Conservation (phyloP, 2,888 invertebrate species). For the Callyntrura sp. region DNA sequence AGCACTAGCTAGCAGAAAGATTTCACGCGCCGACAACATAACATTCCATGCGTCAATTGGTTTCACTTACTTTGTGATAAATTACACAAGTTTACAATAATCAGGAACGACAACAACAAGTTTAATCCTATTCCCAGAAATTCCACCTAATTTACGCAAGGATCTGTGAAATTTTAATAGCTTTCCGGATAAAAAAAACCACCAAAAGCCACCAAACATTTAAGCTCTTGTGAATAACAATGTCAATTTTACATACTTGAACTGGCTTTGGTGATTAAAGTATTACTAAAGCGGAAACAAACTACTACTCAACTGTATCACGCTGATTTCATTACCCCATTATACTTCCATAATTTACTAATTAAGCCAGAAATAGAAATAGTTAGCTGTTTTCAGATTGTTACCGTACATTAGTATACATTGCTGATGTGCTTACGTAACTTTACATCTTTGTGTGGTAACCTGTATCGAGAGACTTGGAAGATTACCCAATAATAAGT, state of each 20-base stretch:
- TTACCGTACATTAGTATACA: too few species aligned
- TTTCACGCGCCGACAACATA: background rate
- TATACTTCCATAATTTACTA: conserved; percentile 21
- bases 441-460: too few species aligned
- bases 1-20: too few species aligned
- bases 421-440: too few species aligned
- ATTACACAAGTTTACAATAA: conserved; percentile 18
- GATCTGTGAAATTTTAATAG: conserved; percentile 58
- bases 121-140: conserved; percentile 34
- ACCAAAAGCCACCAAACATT: background rate
- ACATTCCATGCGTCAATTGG: conserved; percentile 17
- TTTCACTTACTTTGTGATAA: conserved; percentile 54
- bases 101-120: background rate
- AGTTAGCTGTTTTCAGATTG: background rate
- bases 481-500: background rate
- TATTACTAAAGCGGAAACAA: background rate
- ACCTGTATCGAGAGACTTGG: background rate
- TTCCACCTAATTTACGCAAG: conserved; percentile 11
- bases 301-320: background rate
- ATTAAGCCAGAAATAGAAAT: conserved; percentile 20
- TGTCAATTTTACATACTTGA: background rate
- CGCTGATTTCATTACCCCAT: background rate
- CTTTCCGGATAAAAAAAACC: background rate
- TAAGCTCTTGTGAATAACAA: background rate
- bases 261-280: background rate